These are phyloP conservation scores for Agapetus fuscipes DNA, from an alignment of 2,888 invertebrate genomes.

Conservation along the genomic window DNA sequence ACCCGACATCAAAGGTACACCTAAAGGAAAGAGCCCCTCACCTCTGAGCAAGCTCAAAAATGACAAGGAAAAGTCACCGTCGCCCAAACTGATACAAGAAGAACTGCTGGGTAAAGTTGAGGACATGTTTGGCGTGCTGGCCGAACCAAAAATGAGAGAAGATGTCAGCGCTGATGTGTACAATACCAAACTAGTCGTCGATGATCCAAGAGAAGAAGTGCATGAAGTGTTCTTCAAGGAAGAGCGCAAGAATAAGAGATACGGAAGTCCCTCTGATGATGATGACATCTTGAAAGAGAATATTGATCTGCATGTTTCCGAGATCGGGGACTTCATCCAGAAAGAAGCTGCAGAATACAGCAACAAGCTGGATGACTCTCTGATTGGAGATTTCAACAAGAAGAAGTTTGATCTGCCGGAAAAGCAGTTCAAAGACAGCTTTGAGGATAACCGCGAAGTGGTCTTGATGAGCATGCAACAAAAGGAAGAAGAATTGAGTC, in stretches of 20 bases:
- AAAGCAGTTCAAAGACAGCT: slow-evolving; percentile 14
- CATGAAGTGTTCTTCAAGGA: slow-evolving; percentile 15
- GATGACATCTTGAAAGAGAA: slow-evolving; percentile 26
- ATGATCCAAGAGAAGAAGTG: slow-evolving; percentile 27
- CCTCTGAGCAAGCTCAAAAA: slow-evolving; percentile 34
- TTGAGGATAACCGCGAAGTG: slow-evolving; percentile 10
- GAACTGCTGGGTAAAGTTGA: slow-evolving; percentile 41
- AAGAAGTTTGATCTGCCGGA: slow-evolving; percentile 18
- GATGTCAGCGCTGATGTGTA: slow-evolving; percentile 28
- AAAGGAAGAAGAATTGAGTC: background rate
- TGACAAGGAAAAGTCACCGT: slow-evolving; percentile 23
- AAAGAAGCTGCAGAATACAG: slow-evolving; percentile 1
- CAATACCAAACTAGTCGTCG: slow-evolving; percentile 37
- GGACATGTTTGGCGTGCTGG: slow-evolving; percentile 40
- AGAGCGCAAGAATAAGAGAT: slow-evolving; percentile 6
- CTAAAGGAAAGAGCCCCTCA: slow-evolving; percentile 24
- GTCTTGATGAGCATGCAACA: slow-evolving; percentile 4
- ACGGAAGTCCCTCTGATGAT: slow-evolving; percentile 33
- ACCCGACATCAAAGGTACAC: slow-evolving; percentile 7
- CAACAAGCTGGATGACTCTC: background rate
- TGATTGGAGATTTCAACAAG: slow-evolving; percentile 27
- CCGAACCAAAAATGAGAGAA: slow-evolving; percentile 12
- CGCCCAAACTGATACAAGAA: slow-evolving; percentile 39
- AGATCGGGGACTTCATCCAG: slow-evolving; percentile 5
- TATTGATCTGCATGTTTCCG: background rate